Evolutionary conservation across 2,888 invertebrate genomes (phyloP).

Genomic region (Antheraea yamamai): DNA sequence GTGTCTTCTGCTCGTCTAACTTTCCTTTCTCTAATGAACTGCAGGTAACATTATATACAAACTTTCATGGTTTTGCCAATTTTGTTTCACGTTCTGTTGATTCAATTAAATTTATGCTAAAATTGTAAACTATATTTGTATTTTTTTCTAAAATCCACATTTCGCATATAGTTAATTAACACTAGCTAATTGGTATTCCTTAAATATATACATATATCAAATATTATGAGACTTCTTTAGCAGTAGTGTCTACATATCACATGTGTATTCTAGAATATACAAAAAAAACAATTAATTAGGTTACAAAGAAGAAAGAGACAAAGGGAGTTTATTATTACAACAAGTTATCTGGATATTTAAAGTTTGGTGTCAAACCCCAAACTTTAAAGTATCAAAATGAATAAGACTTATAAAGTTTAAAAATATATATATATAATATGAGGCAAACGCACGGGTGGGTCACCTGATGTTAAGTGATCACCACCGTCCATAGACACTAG

Average conservation of each 20-base stretch:
- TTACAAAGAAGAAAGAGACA: background rate
- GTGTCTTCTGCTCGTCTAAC: conserved; percentile 36
- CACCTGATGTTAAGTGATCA: too few relatives aligned
- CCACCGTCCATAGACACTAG: too few relatives aligned
- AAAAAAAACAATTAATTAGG: background rate
- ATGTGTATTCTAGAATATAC: background rate
- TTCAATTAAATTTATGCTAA: background rate
- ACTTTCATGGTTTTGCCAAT: conserved; percentile 23
- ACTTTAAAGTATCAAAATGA: background rate
- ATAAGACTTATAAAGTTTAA: conserved; percentile 11
- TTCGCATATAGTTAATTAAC: background rate
- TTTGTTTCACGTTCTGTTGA: conserved; percentile 24
- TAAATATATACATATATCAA: background rate
- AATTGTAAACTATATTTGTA: background rate
- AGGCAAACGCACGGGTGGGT: too few relatives aligned
- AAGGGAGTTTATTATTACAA: background rate
- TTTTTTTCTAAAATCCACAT: background rate
- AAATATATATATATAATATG: too few relatives aligned
- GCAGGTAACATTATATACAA: conserved; percentile 32
- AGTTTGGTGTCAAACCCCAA: background rate
- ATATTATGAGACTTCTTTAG: background rate
- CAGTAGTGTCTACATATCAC: background rate
- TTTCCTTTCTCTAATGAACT: conserved; percentile 38
- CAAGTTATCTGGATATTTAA: background rate
- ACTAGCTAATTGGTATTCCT: background rate